Evolutionary conservation across 2,113 vertebrate genomes (phyloP).

Genomic region (Pyxicephalus adspersus): DNA sequence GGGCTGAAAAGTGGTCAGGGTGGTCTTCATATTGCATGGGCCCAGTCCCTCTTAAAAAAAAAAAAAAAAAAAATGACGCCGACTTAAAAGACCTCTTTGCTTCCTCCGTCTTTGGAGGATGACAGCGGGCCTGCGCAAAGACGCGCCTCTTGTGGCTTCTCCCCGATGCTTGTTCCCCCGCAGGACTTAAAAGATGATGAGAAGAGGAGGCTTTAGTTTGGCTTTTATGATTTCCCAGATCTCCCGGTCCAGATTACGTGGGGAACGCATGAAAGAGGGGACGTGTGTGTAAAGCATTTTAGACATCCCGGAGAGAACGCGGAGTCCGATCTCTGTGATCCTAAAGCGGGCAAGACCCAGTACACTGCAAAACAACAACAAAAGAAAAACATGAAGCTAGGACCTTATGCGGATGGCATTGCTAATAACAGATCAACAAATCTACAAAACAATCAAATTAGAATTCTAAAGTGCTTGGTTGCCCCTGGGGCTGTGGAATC

Average conservation of each 20-base stretch:
- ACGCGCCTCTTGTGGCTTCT: not conserved
- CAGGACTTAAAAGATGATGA: conserved; percentile 19
- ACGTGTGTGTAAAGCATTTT: conserved; percentile 61
- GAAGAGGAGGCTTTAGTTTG: conserved; percentile 57
- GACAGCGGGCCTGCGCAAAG: not conserved
- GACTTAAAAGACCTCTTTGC: not conserved
- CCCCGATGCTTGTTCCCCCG: conserved; percentile 5
- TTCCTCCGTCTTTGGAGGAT: not conserved
- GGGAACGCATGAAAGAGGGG: conserved; percentile 50
- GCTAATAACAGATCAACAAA: not conserved
- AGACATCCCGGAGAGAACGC: conserved; percentile 58
- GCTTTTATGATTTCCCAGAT: conserved; percentile 54
- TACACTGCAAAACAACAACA: conserved; percentile 44
- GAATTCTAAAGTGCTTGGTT: too few relatives aligned
- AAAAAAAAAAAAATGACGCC: not conserved
- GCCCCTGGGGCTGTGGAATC: too few relatives aligned
- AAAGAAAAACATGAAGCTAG: not conserved
- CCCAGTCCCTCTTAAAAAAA: not conserved
- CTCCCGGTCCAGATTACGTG: conserved; percentile 34
- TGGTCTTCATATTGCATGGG: too few relatives aligned
- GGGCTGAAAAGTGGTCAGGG: not conserved
- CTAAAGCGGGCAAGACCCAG: conserved; percentile 34
- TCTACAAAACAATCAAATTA: too few relatives aligned
- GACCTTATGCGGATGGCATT: not conserved
- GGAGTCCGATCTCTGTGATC: conserved; percentile 29